Conservation (phyloP, 2,113 vertebrate genomes). For the human (Homo sapiens) region DNA sequence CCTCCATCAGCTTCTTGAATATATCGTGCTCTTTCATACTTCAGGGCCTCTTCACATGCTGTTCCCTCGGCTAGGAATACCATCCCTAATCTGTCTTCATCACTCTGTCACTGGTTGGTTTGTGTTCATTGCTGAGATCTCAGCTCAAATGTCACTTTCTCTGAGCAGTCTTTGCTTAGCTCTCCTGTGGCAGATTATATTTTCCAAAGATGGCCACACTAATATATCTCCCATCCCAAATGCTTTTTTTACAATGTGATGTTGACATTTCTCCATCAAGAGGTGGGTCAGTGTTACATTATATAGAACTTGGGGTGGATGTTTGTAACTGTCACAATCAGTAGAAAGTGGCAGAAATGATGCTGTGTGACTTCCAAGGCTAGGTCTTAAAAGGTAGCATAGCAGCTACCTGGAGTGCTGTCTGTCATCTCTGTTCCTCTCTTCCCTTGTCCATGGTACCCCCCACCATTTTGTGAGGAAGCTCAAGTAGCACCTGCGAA, state of each 20-base stretch:
- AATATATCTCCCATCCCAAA: background rate
- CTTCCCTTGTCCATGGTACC: background rate
- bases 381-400: background rate
- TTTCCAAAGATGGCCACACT: background rate
- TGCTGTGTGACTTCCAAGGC: background rate
- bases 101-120: background rate
- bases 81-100: background rate
- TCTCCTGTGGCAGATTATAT: background rate
- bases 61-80: background rate
- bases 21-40: background rate
- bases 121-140: background rate
- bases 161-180: background rate
- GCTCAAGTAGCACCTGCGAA: background rate
- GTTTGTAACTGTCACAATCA: background rate
- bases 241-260: background rate
- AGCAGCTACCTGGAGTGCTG: background rate
- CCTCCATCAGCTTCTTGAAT: background rate
- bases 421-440: background rate
- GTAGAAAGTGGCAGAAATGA: background rate
- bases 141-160: background rate
- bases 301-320: background rate
- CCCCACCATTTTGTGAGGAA: background rate
- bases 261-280: background rate
- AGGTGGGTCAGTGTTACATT: background rate
- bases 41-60: background rate